Conservation (phyloP, 2,113 vertebrate species). For the Synodontis membranacea region DNA sequence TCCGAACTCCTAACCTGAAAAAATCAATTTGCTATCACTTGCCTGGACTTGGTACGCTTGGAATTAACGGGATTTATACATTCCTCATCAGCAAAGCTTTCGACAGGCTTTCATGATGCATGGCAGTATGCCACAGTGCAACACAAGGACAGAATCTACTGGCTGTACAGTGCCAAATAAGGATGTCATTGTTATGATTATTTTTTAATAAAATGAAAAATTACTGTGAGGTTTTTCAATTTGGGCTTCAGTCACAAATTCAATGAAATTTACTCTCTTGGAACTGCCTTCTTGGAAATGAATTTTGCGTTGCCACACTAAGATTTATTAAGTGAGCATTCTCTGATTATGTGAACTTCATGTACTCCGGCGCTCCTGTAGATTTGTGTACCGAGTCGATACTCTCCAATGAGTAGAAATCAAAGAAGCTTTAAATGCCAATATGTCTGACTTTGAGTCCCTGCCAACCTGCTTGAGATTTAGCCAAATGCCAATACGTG, state of each 20-base stretch:
- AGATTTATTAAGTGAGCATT: slow-evolving; percentile 16
- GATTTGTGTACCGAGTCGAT: slow-evolving; percentile 12
- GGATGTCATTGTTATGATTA: slow-evolving; percentile 24
- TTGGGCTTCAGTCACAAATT: slow-evolving; percentile 1
- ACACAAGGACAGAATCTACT: slow-evolving; percentile 29
- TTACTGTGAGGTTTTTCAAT: slow-evolving; percentile 10
- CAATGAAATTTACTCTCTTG: not conserved
- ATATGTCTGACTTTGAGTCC: slow-evolving; percentile 18
- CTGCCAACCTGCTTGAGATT: slow-evolving; percentile 36
- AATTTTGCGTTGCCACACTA: not conserved
- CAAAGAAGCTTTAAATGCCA: slow-evolving; percentile 40
- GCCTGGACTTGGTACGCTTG: not conserved
- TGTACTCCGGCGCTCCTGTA: slow-evolving; percentile 19
- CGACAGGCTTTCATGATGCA: not conserved
- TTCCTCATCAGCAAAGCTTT: not conserved
- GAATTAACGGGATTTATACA: not conserved
- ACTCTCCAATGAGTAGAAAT: slow-evolving; percentile 18
- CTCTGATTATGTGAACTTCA: slow-evolving; percentile 24
- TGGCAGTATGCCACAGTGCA: not conserved
- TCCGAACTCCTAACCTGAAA: too few species aligned
- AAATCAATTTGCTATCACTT: not conserved
- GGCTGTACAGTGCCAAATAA: slow-evolving; percentile 25
- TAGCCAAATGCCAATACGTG: slow-evolving; percentile 49
- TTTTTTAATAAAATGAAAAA: not conserved
- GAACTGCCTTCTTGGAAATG: not conserved